phyloP scores from a whole-genome alignment of 1,140 invertebrate species.

The Atopsyche davidsoni region DNA sequence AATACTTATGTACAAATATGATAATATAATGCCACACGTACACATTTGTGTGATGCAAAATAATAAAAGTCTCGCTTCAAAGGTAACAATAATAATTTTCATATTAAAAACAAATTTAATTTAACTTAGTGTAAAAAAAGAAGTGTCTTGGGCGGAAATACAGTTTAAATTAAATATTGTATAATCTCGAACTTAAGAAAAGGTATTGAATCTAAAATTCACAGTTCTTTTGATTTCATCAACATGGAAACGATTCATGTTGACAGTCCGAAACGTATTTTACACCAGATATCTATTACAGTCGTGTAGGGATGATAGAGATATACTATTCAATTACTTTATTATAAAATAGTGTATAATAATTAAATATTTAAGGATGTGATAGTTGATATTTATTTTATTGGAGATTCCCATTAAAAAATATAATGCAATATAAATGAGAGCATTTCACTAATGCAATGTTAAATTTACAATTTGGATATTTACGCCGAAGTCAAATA shows the following conservation, averaged over 20 bases:
- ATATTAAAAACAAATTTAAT: slow-evolving; percentile 20
- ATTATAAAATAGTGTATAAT: slow-evolving; percentile 11
- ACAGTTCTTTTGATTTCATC: slow-evolving; percentile 26
- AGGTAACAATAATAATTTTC: slow-evolving; percentile 29
- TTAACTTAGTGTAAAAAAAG: slow-evolving; percentile 14
- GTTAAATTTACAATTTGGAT: too few relatives aligned
- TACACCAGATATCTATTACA: slow-evolving; percentile 29
- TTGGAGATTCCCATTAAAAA: neutral
- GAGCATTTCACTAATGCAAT: slow-evolving; percentile 4
- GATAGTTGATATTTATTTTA: slow-evolving; percentile 21
- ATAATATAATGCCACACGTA: slow-evolving; percentile 30
- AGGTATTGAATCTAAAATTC: slow-evolving; percentile 29
- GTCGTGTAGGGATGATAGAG: slow-evolving; percentile 23
- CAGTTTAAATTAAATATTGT: slow-evolving; percentile 17
- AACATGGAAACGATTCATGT: slow-evolving; percentile 23
- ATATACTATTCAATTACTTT: slow-evolving; percentile 23
- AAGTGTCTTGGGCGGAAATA: slow-evolving; percentile 22
- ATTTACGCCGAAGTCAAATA: too few relatives aligned
- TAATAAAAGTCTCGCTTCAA: slow-evolving; percentile 30
- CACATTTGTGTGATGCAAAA: slow-evolving; percentile 26
- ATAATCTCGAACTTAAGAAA: slow-evolving; percentile 29
- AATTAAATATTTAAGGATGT: slow-evolving; percentile 20
- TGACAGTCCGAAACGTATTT: slow-evolving; percentile 26
- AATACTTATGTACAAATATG: slow-evolving; percentile 30
- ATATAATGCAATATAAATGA: slow-evolving; percentile 18